phyloP scores from a whole-genome alignment of 2,113 vertebrate genomes.

The Myiozetetes cayanensis region DNA sequence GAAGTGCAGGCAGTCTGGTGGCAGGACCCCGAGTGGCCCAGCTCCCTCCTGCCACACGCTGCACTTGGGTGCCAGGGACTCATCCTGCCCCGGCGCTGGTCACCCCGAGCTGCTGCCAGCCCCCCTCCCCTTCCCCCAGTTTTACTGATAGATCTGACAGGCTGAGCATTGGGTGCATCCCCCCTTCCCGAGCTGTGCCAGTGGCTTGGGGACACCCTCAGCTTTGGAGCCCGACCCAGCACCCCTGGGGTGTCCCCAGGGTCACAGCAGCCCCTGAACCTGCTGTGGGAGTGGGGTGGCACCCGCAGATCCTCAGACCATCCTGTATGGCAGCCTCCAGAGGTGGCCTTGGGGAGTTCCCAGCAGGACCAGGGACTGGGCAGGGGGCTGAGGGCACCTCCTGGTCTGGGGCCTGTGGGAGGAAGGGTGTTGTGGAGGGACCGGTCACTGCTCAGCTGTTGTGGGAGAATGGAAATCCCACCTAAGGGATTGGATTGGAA shows the following conservation, averaged over 20 bases:
- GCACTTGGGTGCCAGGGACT: background rate
- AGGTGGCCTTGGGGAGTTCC: background rate
- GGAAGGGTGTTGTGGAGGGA: too few species aligned
- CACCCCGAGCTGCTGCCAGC: background rate
- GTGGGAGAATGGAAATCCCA: background rate
- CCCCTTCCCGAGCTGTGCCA: background rate
- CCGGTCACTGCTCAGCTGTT: background rate
- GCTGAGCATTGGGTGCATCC: background rate
- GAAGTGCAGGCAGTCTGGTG: too few species aligned
- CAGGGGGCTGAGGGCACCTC: background rate
- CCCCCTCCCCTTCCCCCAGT: too few species aligned
- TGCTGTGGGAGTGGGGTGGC: background rate
- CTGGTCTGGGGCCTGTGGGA: background rate
- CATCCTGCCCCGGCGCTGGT: background rate
- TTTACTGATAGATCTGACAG: background rate
- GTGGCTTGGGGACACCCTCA: fast-evolving
- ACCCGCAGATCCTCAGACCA: fast-evolving
- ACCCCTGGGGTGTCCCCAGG: too few species aligned
- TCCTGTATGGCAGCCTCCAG: background rate
- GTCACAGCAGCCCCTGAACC: background rate
- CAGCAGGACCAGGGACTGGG: background rate
- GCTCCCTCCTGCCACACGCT: fast-evolving
- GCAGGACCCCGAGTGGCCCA: background rate
- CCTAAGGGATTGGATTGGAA: background rate
- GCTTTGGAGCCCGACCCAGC: background rate